Evolutionary conservation across 2,797 vertebrate species (phyloP), one percentile per base, ranked within the genome.

Genomic region (Megalops cyprinoides): DNA sequence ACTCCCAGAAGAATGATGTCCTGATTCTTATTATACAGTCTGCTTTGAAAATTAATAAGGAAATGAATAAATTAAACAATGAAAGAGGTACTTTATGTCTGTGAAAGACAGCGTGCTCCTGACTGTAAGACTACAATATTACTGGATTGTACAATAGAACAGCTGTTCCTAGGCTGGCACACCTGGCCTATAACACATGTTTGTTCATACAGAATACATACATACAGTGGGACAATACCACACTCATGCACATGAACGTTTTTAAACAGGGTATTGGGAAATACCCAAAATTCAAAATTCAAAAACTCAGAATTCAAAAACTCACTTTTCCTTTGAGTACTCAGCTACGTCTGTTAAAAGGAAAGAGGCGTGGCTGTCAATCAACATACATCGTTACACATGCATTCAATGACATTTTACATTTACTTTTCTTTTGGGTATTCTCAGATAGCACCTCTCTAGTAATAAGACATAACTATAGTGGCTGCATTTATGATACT

Each of bases 311-410:
- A 69, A 42, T 42, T 1, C 15, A 15, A 42, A 10, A 34, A 42
- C 65, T 69, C 37, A 69, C 65, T 69, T 69, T 69, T 69, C 65
- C n/a, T 69, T 65, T 20, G 42, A 18, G n/a, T 69, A 42, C 18
- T 42, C 65, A 1, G 65, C 37, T 20, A 69, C 65, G 42, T 42
- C 65, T 69, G 65, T 69, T 14, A 8, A 69, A 39, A 42, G 7
- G 42, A 69, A 42, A 1, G n/a, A 18, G n/a, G 42, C 23, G 15
- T 20, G 2, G n/a, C 2, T 18, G 62, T 39, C 62, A 37, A 39
- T 67, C 62, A 18, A 37, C 7, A 4, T 37, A 18, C 31, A 39
- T 31, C 25, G 37, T 39, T 6, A 18, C 31, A 37, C 34, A 4
- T 8, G 23, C 34, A 42, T 34, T 1, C 20, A 3, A 18, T 2